Base-by-base conservation (phyloP, 1,140 invertebrate genomes). In the Pygmarrhopalites habei region DNA sequence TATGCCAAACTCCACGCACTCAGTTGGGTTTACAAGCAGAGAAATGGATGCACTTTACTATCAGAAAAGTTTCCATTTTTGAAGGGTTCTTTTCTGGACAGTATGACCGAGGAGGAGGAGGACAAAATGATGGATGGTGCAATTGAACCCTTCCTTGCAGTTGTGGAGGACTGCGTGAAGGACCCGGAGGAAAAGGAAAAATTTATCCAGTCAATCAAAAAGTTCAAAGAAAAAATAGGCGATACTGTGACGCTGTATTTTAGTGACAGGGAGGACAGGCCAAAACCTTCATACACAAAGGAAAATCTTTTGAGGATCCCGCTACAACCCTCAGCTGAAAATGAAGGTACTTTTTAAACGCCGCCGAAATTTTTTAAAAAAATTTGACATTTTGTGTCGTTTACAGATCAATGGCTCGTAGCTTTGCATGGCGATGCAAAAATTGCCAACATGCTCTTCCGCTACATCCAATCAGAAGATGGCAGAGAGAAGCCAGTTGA, bases 381-480 rank as follows among this genome's bases (percentile, higher is more conserved):
- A n/a, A n/a, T n/a, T n/a, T n/a, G n/a, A n/a, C n/a, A 10, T n/a
- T 23, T 49, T 10, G 21, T 49, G 7, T 23, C 29, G 7, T 55
- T 5, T n/a, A n/a, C 43, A 66, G 65, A 67, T 30, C 39, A 39
- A 15, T 67, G 66, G 66, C 26, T 46, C 60, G 80, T 80, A 0
- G 67, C 84, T 1, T 74, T 75, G 19, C 85, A 85, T 71, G 80
- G 80, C 0, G 82, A 86, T 74, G 64, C 83, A 2, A 84, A 83
- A 82, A 71, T 76, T 19, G 85, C 84, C 39, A 88, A 88, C 72
- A 87, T 88, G 70, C 71, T 88, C 2, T 79, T 81, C 14, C 78
- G 79, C 59, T 79, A 81, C 60, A 74, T 7, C 67, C 77, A 12
- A 70, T 71, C 12, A 71, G 52, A 0, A 26, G 47, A 10, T 26